Evolutionary conservation across 1,140 invertebrate genomes (phyloP).

Genomic region (Venturia canescens): DNA sequence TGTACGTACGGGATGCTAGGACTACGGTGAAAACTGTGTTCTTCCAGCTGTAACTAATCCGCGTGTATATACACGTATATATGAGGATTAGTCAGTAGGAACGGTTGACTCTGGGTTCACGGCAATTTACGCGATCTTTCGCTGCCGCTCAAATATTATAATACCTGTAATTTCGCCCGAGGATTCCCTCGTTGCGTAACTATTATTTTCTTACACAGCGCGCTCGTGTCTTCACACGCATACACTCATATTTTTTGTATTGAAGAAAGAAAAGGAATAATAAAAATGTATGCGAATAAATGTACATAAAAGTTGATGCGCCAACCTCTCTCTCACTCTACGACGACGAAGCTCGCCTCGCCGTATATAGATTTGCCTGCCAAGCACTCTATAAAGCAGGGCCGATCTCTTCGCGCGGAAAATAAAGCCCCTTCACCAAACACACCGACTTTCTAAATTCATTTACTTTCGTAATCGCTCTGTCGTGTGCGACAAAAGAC

Average conservation of each 20-base stretch:
- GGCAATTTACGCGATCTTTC: neutral
- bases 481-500: neutral
- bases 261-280: neutral
- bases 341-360: constrained; percentile 57
- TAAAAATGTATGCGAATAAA: neutral
- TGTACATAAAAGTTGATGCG: neutral
- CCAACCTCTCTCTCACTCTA: constrained; percentile 55
- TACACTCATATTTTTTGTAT: neutral
- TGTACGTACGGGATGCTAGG: neutral
- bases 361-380: constrained; percentile 14
- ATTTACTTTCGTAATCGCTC: constrained; percentile 72
- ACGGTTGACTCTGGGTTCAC: constrained; percentile 70
- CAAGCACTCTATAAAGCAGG: neutral
- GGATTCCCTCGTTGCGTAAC: constrained; percentile 6
- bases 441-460: constrained; percentile 76
- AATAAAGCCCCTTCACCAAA: constrained; percentile 51
- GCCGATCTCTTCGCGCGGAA: neutral
- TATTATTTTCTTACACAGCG: neutral
- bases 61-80: neutral
- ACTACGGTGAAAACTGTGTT: too few species aligned
- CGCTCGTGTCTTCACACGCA: neutral
- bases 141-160: neutral
- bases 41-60: too few species aligned
- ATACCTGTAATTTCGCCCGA: constrained; percentile 2
- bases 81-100: neutral